Evolutionary conservation across 1,140 invertebrate genomes (phyloP), one percentile per base, ranked within the genome.

Genomic region (Babylonia areolata): DNA sequence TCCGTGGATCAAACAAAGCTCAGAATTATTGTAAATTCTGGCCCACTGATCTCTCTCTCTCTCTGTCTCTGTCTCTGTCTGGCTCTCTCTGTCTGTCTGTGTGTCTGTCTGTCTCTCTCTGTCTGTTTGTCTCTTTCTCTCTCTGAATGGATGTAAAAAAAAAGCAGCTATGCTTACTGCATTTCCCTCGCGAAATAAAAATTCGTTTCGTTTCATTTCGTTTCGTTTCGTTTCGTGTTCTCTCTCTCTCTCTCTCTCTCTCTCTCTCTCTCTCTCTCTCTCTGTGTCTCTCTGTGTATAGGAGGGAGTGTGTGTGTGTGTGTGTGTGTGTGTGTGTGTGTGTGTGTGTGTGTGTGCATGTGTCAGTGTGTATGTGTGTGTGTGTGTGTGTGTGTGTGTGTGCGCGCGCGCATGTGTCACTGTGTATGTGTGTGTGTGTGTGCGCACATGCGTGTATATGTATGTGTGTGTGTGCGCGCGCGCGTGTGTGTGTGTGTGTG

Each of bases 401-500:
- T 75, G 73, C 23, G 73, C 23, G 73, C 23, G 73, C 23, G 73
- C 23, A 33, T 39, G 73, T 37, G 73, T 39, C 15, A 5, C 15
- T 39, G 73, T 75, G 73, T 39, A 28, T 75, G 73, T 39, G 73
- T 75, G 73, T 28, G 73, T 75, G 73, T 39, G 73, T 35, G 73
- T 39, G 73, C 35, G 73, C 31, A 31, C 35, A 31, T 39, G 73
- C 35, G 73, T 39, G 73, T 75, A 31, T 39, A 31, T 75, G 73
- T 39, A 31, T 75, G 73, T 39, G 73, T 75, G 73, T 39, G 73
- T 75, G 73, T 39, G 73, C 35, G 73, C 35, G 33, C 35, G 73
- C 35, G 73, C 35, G 73, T 75, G 73, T 75, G 73, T 75, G 73
- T 75, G 73, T 75, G 73, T 75, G 73, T 75, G 73, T 35, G 31